These are phyloP conservation scores for Crax fasciolata DNA, from an alignment of 2,797 vertebrate species.

Conservation along the genomic window DNA sequence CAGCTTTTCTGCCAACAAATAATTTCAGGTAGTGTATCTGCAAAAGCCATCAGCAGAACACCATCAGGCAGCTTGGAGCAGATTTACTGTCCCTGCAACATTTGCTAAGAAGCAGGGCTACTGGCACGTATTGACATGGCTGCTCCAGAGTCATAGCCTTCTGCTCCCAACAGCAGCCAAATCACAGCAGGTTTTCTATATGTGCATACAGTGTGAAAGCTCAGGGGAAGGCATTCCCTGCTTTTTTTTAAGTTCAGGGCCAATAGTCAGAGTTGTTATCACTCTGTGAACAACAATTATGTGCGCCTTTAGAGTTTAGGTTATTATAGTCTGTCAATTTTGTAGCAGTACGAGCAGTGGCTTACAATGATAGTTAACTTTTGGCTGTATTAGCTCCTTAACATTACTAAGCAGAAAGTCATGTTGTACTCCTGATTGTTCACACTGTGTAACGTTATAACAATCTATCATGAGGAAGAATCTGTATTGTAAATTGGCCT, in stretches of 20 bases:
- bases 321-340: not conserved
- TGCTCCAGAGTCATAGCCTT: not conserved
- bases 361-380: not conserved
- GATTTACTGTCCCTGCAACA: constrained; percentile 3
- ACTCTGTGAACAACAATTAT: not conserved
- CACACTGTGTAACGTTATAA: not conserved
- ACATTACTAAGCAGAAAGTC: not conserved
- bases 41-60: constrained; percentile 30
- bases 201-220: not conserved
- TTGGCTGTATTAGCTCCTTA: not conserved
- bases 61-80: not conserved
- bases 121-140: not conserved
- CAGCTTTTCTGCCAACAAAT: not conserved
- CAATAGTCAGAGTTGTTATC: not conserved
- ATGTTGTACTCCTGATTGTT: not conserved
- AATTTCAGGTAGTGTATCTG: not conserved
- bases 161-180: not conserved
- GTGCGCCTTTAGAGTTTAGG: not conserved
- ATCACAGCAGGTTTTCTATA: not conserved
- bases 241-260: not conserved
- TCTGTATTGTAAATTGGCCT: not conserved
- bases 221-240: not conserved
- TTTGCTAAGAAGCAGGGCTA: not conserved
- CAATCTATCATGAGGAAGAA: not conserved
- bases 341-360: not conserved